Evolutionary conservation across 2,888 invertebrate species (phyloP).

Genomic region (Lasioglossum villosulum): DNA sequence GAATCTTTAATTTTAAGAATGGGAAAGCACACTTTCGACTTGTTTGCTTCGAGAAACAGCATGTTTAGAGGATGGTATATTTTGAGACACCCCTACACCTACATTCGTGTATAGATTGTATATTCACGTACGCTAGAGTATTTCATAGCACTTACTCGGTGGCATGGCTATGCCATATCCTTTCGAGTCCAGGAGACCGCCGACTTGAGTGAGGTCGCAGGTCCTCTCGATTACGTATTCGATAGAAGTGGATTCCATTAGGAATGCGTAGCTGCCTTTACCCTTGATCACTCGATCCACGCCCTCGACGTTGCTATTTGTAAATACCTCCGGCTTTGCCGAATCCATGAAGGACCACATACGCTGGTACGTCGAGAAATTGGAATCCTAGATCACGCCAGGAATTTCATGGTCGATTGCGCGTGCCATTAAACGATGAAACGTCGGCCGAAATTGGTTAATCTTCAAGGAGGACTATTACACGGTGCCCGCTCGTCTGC

Average conservation of each 20-base stretch:
- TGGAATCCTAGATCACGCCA: slow-evolving; percentile 89
- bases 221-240: slow-evolving; percentile 95
- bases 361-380: slow-evolving; percentile 94
- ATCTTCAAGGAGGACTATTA: slow-evolving; percentile 60
- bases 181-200: slow-evolving; percentile 93
- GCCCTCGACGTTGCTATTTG: slow-evolving; percentile 93
- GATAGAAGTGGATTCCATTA: slow-evolving; percentile 98
- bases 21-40: neutral
- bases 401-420: slow-evolving; percentile 64
- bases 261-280: slow-evolving; percentile 94
- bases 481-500: neutral
- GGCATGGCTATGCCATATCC: slow-evolving; percentile 97
- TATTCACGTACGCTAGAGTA: neutral
- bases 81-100: neutral
- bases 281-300: slow-evolving; percentile 92
- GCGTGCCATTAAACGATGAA: slow-evolving; percentile 61
- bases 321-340: slow-evolving; percentile 93
- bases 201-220: slow-evolving; percentile 94
- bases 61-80: neutral
- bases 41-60: neutral
- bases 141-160: slow-evolving; percentile 88
- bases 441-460: slow-evolving; percentile 62
- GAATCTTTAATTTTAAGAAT: neutral
- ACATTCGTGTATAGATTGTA: neutral
- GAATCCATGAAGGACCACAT: slow-evolving; percentile 98